Base-by-base conservation (phyloP, 1,140 invertebrate species). In the Drosophila lini region DNA sequence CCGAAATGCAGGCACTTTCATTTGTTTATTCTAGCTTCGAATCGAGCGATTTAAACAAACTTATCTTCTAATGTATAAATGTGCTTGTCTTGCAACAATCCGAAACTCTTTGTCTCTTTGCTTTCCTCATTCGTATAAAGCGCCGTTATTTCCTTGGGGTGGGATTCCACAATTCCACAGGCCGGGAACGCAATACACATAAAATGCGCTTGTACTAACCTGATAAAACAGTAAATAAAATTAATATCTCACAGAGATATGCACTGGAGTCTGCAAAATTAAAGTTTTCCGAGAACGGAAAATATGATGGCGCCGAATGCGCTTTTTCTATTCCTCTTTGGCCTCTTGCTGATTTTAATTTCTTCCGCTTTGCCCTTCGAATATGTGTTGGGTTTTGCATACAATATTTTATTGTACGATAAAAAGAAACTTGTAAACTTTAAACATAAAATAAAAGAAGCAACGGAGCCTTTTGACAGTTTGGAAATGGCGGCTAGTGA, bases 401-500 rank as follows among this genome's bases (percentile, higher is more conserved):
- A 53, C 32, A 55, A 38, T n/a, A 6, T 10, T 10, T 6, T 50
- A 25, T 55, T 53, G 50, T 53, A 53, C 32, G 13, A 22, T 3
- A n/a, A 0, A 34, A 52, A 19, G 7, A 8, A 19, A 19, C 16
- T 13, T 4, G 10, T 8, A 15, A 5, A 15, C 32, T 56, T 56
- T 1, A 38, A 22, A 55, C 5, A 56, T 1, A 25, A 11, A 56
- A 11, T n/a, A 56, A 25, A 38, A 38, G 19, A 38, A 25, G n/a
- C 9, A 31, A 13, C 11, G 16, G 8, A 53, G 19, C 28, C 34
- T 34, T 53, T 19, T 1, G 28, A 34, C 28, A 25, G 5, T 34
- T 53, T 11, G 13, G 50, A 50, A 50, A 50, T 50, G 47, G 47
- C 47, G 15, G 47, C 44, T 22, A 22, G 22, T n/a, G n/a, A n/a